Evolutionary conservation across 2,113 vertebrate species (phyloP).

Genomic region (Bufo bufo): DNA sequence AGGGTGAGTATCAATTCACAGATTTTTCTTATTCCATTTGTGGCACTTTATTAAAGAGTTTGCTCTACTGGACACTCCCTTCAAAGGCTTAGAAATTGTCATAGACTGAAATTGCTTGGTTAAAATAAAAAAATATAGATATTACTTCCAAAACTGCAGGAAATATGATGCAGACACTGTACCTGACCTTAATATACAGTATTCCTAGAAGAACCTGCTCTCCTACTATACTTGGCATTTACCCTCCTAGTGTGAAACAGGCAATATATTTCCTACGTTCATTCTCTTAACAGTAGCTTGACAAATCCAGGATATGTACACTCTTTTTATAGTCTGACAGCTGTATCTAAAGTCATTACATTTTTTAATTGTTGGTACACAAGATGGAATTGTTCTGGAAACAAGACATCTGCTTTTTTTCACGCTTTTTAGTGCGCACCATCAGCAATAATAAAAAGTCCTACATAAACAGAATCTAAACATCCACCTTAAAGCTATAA

Average conservation of each 20-base stretch:
- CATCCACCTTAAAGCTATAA: constrained; percentile 33
- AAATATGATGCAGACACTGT: too few species aligned
- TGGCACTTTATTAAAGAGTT: too few species aligned
- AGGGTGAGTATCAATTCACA: too few species aligned
- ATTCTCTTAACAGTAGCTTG: not conserved
- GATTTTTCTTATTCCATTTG: too few species aligned
- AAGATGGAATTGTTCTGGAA: not conserved
- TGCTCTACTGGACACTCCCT: too few species aligned
- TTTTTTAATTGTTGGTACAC: constrained; percentile 3
- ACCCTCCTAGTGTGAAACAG: not conserved
- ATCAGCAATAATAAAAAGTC: constrained; percentile 26
- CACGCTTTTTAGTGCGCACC: not conserved
- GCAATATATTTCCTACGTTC: not conserved
- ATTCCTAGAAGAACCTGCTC: not conserved
- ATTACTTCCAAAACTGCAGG: not conserved
- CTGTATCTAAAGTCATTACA: constrained; percentile 22
- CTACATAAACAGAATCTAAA: constrained; percentile 16
- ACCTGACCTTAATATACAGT: not conserved
- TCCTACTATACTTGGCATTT: not conserved
- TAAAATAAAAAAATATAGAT: not conserved
- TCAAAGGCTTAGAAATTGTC: not conserved
- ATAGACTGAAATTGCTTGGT: not conserved
- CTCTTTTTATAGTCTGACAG: constrained; percentile 12
- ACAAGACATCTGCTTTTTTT: constrained; percentile 34
- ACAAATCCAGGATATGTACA: not conserved